Base-by-base conservation (phyloP, 2,888 invertebrate species). In the Polydrusus tereticollis region DNA sequence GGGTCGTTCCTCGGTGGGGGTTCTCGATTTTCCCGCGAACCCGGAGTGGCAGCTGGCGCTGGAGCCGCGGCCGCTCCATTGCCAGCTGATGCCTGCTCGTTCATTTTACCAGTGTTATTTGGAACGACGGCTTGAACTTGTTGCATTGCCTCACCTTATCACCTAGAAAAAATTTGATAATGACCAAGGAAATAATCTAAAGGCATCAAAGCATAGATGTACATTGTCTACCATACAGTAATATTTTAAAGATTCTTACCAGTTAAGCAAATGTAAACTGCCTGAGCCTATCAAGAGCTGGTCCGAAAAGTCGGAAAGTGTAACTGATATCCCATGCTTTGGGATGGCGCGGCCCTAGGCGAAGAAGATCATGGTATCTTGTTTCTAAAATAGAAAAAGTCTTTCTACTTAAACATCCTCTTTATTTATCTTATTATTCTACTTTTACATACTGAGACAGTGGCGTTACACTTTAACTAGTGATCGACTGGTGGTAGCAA, bases 1-100 rank as follows among this genome's bases (percentile, higher is more conserved):
- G 93, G 93, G 83, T 92, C 92, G 79, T 90, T 89, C 73, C 92
- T 88, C 78, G 91, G 90, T 80, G 91, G 91, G 80, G 91, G 88
- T 80, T 89, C 89, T 81, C 69, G 59, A 8, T 59, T 60, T 18
- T 73, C 73, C 16, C 70, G 52, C 1, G 62, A 57, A 7, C 50
- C 36, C n/a, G 68, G 33, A 18, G 66, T 65, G 12, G 73, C 73
- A 21, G 73, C 66, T 16, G 66, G 62, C 18, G 67, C 66, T 12
- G 70, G 69, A 23, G 63, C 63, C 12, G 73, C 62, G 18, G 73
- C 67, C 10, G 70, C 66, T 29, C 73, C 70, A 12, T 70, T 73
- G 21, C 73, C 73, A 21, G 73, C 66, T 36, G 73, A 60, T 18
- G 73, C 70, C 58, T 73, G 70, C 66, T 79, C 79, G 55, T 76